Percentiles rank a stretch among this genome's conserved stretches.
Conservation (phyloP, 2,797 vertebrate species). For the Gymnocypris eckloni region DNA sequence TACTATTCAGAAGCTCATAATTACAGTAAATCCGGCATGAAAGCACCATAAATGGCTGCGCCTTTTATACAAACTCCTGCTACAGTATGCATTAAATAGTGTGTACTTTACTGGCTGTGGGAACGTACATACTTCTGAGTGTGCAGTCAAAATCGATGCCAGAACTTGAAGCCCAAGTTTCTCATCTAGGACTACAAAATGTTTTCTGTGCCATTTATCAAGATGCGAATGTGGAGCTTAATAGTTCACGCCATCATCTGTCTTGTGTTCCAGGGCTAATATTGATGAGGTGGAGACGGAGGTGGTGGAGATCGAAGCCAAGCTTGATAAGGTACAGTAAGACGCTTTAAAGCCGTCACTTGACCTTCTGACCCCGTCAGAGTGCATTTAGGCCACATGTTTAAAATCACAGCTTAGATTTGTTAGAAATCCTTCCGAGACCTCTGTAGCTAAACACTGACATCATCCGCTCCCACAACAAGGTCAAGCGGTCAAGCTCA, state of each 20-base stretch:
- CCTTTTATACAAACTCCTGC: not conserved
- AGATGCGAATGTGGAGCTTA: not conserved
- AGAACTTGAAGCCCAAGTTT: not conserved
- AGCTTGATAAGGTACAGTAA: constrained; percentile 87
- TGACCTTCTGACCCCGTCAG: not conserved
- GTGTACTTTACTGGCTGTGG: not conserved
- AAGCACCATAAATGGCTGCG: not conserved
- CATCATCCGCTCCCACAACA: not conserved
- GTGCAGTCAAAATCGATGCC: not conserved
- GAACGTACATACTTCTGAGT: not conserved
- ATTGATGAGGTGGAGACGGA: constrained; percentile 90
- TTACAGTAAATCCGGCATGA: not conserved
- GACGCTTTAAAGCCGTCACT: constrained; percentile 34
- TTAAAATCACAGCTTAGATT: constrained; percentile 11
- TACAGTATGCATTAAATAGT: not conserved
- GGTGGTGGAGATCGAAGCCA: constrained; percentile 88
- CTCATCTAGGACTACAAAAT: not conserved
- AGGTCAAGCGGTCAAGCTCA: constrained; percentile 19
- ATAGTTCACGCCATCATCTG: not conserved
- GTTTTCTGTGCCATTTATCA: not conserved
- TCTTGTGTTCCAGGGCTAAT: constrained; percentile 80
- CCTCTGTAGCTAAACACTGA: constrained; percentile 18
- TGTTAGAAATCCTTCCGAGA: not conserved
- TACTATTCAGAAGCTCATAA: not conserved
- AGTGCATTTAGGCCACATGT: not conserved